Conservation (phyloP, 2,113 vertebrate genomes). For the Odontophorus gujanensis region DNA sequence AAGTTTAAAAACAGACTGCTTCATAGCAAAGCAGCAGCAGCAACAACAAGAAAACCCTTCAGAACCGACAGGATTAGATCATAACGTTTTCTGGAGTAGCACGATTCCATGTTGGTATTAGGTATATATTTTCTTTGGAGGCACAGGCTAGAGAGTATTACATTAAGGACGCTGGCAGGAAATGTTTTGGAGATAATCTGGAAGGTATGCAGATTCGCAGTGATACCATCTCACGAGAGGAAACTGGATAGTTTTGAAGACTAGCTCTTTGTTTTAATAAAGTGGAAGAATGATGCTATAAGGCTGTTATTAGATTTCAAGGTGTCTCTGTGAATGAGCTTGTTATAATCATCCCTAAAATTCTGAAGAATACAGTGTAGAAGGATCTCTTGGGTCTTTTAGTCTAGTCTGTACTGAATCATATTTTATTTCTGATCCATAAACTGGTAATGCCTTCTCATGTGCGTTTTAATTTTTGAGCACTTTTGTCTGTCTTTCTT, state of each 20-base stretch:
- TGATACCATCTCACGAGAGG: background rate
- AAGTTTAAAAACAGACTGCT: background rate
- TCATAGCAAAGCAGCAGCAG: background rate
- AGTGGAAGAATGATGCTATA: background rate
- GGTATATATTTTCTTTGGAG: background rate
- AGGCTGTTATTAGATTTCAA: background rate
- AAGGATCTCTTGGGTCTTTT: background rate
- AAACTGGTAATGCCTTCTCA: background rate
- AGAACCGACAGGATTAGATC: background rate
- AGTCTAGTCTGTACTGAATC: background rate
- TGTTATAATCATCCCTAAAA: background rate
- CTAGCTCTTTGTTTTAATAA: background rate
- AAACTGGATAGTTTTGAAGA: background rate
- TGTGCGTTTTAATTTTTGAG: background rate
- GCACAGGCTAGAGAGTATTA: background rate
- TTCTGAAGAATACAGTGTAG: background rate
- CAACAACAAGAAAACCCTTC: too few relatives aligned
- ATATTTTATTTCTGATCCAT: background rate
- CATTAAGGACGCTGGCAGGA: background rate
- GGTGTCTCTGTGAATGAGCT: background rate
- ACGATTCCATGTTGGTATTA: background rate
- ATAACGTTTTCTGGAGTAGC: background rate
- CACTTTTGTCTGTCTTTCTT: background rate
- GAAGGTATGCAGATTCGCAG: background rate
- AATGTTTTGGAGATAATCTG: background rate